Evolutionary conservation across 2,113 vertebrate species (phyloP).

Genomic region (Nipponia nippon): DNA sequence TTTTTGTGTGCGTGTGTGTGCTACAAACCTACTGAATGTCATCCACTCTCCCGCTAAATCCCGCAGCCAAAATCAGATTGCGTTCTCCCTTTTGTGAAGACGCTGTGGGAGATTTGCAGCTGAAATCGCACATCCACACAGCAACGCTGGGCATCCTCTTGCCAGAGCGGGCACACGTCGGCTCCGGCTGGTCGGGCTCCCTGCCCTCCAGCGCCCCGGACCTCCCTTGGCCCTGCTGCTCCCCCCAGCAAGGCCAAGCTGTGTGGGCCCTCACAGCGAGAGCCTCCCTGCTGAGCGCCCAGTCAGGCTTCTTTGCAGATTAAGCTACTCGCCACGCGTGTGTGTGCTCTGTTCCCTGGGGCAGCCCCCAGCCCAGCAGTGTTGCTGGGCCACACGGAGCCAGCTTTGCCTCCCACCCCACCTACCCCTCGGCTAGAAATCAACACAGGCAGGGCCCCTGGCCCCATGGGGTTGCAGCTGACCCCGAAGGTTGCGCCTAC

Average conservation of each 20-base stretch:
- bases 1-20: too few species aligned
- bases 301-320: background rate
- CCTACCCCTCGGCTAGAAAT: background rate
- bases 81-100: background rate
- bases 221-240: background rate
- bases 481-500: background rate
- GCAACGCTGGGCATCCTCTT: background rate
- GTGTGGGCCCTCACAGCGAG: background rate
- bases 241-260: background rate
- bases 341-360: background rate
- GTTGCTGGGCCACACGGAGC: background rate
- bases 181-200: rapidly evolving
- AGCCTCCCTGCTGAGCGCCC: background rate
- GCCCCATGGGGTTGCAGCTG: background rate
- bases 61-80: background rate
- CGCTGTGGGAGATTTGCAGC: background rate
- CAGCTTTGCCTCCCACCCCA: background rate
- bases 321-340: background rate
- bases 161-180: background rate
- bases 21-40: background rate
- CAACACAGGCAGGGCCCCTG: too few species aligned
- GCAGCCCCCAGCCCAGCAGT: background rate
- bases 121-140: rapidly evolving
- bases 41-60: background rate
- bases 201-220: background rate